Evolutionary conservation across 2,113 vertebrate species (phyloP), one percentile per base, ranked within the genome.

Genomic region (Corvus hawaiiensis): DNA sequence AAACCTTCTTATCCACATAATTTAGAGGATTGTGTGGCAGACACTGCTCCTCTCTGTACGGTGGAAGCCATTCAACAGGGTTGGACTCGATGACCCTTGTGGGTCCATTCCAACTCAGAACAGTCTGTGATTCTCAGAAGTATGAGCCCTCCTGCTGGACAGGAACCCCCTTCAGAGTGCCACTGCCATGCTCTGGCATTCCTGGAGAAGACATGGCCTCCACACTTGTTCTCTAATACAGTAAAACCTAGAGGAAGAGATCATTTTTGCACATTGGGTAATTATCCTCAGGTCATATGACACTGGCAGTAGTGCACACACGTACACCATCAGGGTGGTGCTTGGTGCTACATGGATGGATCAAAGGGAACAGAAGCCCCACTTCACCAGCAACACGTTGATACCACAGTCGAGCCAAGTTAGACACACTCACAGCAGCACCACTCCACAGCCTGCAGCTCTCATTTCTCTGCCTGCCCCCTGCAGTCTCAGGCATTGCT

Each of bases 331-430:
- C 3, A 4, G n/a, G 39, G 32, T 14, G 43, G 18, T 37, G 33
- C 6, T 12, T 0, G 33, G 23, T 19, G 62, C 30, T 23, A 49
- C 48, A 43, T 41, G n/a, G 9, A 58, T 0, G 4, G 32, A 62
- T 6, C 32, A 30, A n/a, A 33, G 43, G 16, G 43, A 41, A 67
- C 7, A 61, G 43, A 75, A 83, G 15, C 51, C 26, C 19, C 58
- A 20, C 13, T 10, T 16, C 39, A 63, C n/a, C 2, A 6, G 74
- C 43, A 81, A 33, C 32, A 51, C 5, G 1, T 0, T 19, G 2
- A 27, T 1, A 11, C 12, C 2, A 1, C 23, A 64, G 37, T 0
- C 0, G 0, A 75, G 49, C 28, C 61, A 43, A 12, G 37, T 22
- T 1, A 52, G 32, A 63, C 5, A 3, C 27, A 5, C 2, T 1